A percentile compares a stretch with the other conserved stretches of the same genome.
phyloP scores from a whole-genome alignment of 1,140 invertebrate species.

The Lethocerus indicus region DNA sequence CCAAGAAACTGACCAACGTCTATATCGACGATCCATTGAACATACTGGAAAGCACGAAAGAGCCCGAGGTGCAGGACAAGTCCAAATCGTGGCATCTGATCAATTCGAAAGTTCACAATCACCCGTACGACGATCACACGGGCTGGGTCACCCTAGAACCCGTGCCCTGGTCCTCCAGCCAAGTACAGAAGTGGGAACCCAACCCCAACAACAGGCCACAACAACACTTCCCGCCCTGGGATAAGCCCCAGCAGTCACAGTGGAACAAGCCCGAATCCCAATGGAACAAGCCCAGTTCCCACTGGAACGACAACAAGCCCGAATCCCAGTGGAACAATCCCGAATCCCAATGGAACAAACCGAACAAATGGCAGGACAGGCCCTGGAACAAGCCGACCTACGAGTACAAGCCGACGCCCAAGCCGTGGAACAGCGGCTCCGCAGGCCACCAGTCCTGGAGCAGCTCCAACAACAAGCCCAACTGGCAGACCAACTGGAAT shows the following conservation, averaged over 20 bases:
- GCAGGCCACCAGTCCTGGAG: slow-evolving; percentile 1
- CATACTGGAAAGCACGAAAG: slow-evolving; percentile 14
- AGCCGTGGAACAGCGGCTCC: slow-evolving; percentile 2
- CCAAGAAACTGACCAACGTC: slow-evolving; percentile 16
- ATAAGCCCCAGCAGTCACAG: slow-evolving; percentile 10
- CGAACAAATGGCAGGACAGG: slow-evolving; percentile 19
- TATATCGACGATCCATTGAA: slow-evolving; percentile 18
- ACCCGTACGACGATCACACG: slow-evolving; percentile 44
- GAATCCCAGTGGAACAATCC: not conserved
- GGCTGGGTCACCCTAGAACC: slow-evolving; percentile 62
- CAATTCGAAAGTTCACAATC: slow-evolving; percentile 27
- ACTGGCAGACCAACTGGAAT: slow-evolving; percentile 25
- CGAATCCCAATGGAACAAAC: slow-evolving; percentile 16
- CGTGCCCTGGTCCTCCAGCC: slow-evolving; percentile 58
- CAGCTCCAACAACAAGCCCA: slow-evolving; percentile 9
- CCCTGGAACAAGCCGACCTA: slow-evolving; percentile 23
- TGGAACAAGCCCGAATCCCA: slow-evolving; percentile 7
- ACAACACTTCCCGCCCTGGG: slow-evolving; percentile 13
- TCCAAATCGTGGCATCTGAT: slow-evolving; percentile 24
- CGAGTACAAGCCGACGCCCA: slow-evolving; percentile 17
- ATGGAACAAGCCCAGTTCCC: slow-evolving; percentile 16
- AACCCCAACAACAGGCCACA: slow-evolving; percentile 24
- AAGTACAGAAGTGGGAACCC: slow-evolving; percentile 58
- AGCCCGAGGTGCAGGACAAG: slow-evolving; percentile 17
- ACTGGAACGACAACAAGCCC: not conserved